These are phyloP conservation scores for Eristalis pertinax DNA, from an alignment of 2,888 invertebrate genomes.

Conservation along the genomic window DNA sequence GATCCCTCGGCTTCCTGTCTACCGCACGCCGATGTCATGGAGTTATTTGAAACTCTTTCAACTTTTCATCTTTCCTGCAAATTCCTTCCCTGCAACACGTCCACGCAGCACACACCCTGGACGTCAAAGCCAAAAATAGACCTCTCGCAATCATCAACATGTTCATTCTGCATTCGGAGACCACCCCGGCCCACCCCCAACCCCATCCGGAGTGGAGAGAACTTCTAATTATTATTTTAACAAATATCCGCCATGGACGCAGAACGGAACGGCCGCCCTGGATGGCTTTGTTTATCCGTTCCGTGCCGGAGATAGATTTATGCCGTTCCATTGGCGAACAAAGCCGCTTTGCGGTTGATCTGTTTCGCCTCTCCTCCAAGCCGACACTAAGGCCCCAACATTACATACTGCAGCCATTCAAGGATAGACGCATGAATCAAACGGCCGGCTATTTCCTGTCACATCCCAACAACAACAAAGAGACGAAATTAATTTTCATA, in stretches of 20 bases:
- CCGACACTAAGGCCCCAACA: background rate
- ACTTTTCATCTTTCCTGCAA: background rate
- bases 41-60: conserved; percentile 10
- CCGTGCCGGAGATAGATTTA: conserved; percentile 53
- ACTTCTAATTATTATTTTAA: conserved; percentile 52
- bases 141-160: background rate
- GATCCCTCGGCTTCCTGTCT: conserved; percentile 18
- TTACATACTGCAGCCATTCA: conserved; percentile 37
- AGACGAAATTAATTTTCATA: conserved; percentile 60
- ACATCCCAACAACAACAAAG: conserved; percentile 35
- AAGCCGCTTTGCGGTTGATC: conserved; percentile 71
- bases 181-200: background rate
- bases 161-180: background rate
- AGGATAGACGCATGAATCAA: conserved; percentile 68
- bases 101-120: background rate
- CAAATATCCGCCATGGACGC: conserved; percentile 27
- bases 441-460: conserved; percentile 66
- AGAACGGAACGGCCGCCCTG: conserved; percentile 1
- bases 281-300: conserved; percentile 58
- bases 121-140: background rate
- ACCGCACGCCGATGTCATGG: conserved; percentile 10
- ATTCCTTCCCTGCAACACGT: background rate
- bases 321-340: conserved; percentile 62
- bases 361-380: conserved; percentile 47
- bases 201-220: conserved; percentile 2